Evolutionary conservation across 2,888 invertebrate genomes (phyloP), one percentile per base, ranked within the genome.

Genomic region (Cactoblastis cactorum): DNA sequence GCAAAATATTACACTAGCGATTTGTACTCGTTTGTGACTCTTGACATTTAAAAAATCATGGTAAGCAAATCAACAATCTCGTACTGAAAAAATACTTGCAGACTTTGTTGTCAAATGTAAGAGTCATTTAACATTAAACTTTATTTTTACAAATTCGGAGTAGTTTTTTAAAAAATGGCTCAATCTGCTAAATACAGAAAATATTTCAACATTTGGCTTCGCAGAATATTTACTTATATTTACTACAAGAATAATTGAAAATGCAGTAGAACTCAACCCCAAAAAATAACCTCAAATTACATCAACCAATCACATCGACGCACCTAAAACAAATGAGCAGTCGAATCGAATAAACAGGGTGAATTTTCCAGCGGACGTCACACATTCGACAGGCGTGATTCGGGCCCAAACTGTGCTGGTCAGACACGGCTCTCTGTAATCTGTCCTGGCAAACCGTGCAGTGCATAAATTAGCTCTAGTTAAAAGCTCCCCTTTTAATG

Each of bases 381-480:
- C 74, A 71, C 71, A 73, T 74, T 76, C 69, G 76, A 73, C 76
- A 73, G 65, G 62, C 69, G 73, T 78, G 81, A 81, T 80, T 79
- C 67, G 63, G 65, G 61, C 55, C 70, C 71, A 67, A 74, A 73
- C 70, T 68, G 69, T 58, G 63, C 67, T 62, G 63, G 69, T 70
- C 69, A 74, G 72, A 76, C 76, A 73, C 71, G 67, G 77, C 73
- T 71, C 80, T 86, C 84, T 85, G 83, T 86, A 85, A 86, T 87
- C 85, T 86, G 85, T 82, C 83, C 74, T 67, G 64, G 67, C 72
- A 75, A 83, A 77, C 80, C 82, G 79, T 82, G 82, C 74, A 63
- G 77, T 80, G 85, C 83, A 86, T 86, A 85, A 84, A 84, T 86
- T 86, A 82, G 78, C 79, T 75, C 75, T 79, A 83, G 85, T 86